Base-by-base conservation (phyloP, 2,797 vertebrate species). In the Tamandua tetradactyla region DNA sequence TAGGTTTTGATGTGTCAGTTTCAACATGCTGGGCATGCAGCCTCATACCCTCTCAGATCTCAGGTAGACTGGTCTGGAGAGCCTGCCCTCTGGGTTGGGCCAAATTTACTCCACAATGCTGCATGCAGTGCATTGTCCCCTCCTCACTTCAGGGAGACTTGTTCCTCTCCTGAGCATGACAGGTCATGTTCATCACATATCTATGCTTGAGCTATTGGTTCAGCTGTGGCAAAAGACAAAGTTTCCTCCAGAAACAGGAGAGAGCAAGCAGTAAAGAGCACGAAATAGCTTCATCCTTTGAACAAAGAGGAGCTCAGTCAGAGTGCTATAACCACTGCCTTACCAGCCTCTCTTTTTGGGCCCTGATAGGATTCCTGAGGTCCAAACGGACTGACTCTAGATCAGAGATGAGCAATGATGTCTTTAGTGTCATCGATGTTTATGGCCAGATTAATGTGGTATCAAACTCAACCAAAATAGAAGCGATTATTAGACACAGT, bases 11-110 rank as follows among this genome's bases (percentile, higher is more conserved):
- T 72, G 91, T 95, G 95, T 95, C 96, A 97, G 97, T 97, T 94
- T 98, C 98, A 98, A 94, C 79, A 95, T 79, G 88, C 92, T 89
- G 89, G 95, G 96, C 93, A 74, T 17, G 23, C 64, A 87, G 96
- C 91, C 44, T n/a, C n/a, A n/a, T n/a, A n/a, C n/a, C n/a, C n/a
- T n/a, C n/a, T n/a, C n/a, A n/a, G n/a, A n/a, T n/a, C 75, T 87
- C 93, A 64, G 89, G 93, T 96, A 95, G 97, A 95, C 96, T 95
- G 94, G n/a, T 17, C 75, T 95, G 61, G 87, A 93, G 97, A 95
- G 92, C 93, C 96, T 68, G n/a, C 96, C 95, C 94, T n/a, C n/a
- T n/a, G n/a, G n/a, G n/a, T n/a, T n/a, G n/a, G n/a, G 97, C 97
- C 1, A 86, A 57, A 92, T 69, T 25, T 35, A 89, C 93, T 95